Percentiles rank a stretch among this genome's conserved stretches.
Conservation (phyloP, 2,888 invertebrate species). For the Sipunculus nudus region DNA sequence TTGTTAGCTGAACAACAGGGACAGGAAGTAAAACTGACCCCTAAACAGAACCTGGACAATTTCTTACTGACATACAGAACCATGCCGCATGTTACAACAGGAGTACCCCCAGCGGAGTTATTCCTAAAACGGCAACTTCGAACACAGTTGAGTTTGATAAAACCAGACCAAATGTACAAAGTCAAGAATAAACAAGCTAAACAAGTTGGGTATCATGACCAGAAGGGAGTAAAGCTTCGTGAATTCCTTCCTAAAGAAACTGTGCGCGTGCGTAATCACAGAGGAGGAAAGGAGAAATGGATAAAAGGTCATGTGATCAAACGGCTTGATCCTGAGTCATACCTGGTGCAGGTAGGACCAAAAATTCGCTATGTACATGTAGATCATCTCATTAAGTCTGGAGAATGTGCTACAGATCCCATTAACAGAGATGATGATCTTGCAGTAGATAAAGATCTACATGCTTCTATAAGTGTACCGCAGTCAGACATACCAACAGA, state of each 20-base stretch:
- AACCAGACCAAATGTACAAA: background rate
- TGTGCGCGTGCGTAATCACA: background rate
- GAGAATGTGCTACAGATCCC: no score
- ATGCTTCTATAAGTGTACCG: no score
- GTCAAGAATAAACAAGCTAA: background rate
- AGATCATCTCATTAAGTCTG: no score
- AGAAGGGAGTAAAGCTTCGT: background rate
- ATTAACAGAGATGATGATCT: no score
- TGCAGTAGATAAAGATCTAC: no score
- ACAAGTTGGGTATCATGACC: background rate
- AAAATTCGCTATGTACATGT: constrained; percentile 4
- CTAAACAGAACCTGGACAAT: background rate
- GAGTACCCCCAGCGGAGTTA: constrained; percentile 1
- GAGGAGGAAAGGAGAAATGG: background rate
- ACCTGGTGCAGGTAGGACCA: constrained; percentile 1
- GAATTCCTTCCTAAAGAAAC: background rate
- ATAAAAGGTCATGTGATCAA: background rate
- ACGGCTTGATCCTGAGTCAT: constrained; percentile 1
- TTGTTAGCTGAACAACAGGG: constrained; percentile 1
- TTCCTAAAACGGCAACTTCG: constrained; percentile 2
- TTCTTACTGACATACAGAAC: constrained; percentile 4
- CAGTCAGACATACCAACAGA: no score
- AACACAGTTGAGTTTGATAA: background rate
- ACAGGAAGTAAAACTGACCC: background rate
- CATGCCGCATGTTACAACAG: constrained; percentile 2